Evolutionary conservation across 2,888 invertebrate species (phyloP), one percentile per base, ranked within the genome.

Genomic region (Flabesymbios commensalis): DNA sequence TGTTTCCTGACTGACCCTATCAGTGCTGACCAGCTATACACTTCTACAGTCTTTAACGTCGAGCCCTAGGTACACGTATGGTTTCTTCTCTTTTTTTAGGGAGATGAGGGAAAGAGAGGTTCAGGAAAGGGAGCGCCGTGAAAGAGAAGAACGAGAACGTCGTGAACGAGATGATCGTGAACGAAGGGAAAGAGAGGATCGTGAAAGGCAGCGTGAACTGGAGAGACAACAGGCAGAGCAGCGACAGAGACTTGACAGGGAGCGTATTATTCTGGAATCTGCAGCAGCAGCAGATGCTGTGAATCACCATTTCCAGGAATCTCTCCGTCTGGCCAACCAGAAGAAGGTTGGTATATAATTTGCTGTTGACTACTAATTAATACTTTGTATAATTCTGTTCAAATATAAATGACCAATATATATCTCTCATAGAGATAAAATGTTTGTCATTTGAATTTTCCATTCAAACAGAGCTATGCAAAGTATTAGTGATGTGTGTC

Each of bases 231-330:
- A 64, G 45, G 59, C 51, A 31, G 65, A 68, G 53, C 57, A 70
- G 42, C 72, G 52, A 17, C 58, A 54, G 32, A 52, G 65, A 19
- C 26, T 33, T n/a, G 68, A 69, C 22, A 47, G 54, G 19, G 63
- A 57, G 53, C 67, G 75, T n/a, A 74, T 78, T 45, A 66, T 77
- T 14, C 73, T 68, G 19, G 77, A 76, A 55, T 72, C 75, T 22
- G 72, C 78, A 0, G 68, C 73, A 29, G 69, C 60, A 22, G 69
- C 72, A 42, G 78, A 77, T 10, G 79, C 80, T 26, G 80, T 94
- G 63, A 89, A 92, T 75, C 90, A 92, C 83, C 94, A 94, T 85
- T 94, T 94, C 83, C 91, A 91, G 78, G 92, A 93, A 85, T 92
- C 93, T 68, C 86, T 93, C 31, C 74, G 90, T 79, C 86, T 89